A percentile compares a stretch with the other conserved stretches of the same genome.
Evolutionary conservation across 2,113 vertebrate genomes (phyloP).

Genomic region (Stigmatopora nigra): DNA sequence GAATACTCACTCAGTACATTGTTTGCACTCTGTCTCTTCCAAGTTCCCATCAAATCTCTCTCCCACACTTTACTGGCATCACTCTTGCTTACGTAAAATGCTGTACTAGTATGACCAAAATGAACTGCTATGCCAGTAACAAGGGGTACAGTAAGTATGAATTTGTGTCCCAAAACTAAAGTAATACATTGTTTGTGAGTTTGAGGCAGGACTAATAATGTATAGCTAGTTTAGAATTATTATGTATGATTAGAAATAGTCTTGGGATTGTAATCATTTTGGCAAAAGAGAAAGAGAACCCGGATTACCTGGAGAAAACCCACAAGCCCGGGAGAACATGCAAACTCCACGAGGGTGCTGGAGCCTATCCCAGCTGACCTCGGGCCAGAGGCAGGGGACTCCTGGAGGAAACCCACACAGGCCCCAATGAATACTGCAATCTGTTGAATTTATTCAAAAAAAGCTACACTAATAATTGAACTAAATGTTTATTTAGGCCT

Average conservation of each 20-base stretch:
- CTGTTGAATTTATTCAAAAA: too few species aligned
- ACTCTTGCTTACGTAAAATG: background rate
- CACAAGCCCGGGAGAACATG: too few species aligned
- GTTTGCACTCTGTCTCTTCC: background rate
- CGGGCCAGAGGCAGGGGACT: too few species aligned
- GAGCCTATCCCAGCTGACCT: too few species aligned
- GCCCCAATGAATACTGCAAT: too few species aligned
- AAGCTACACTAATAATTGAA: too few species aligned
- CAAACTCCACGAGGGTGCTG: too few species aligned
- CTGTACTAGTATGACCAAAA: background rate
- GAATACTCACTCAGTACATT: background rate
- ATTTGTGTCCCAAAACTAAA: background rate
- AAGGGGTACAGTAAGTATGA: background rate
- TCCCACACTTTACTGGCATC: slow-evolving; percentile 5
- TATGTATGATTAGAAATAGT: background rate
- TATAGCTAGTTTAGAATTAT: background rate
- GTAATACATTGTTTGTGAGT: background rate
- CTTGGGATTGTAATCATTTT: background rate
- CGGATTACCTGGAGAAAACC: too few species aligned
- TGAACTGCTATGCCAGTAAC: background rate
- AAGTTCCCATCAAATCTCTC: slow-evolving; percentile 2
- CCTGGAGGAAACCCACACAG: too few species aligned
- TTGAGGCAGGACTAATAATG: background rate
- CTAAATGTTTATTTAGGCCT: too few species aligned
- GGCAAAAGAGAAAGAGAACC: background rate